phyloP scores from a whole-genome alignment of 2,888 invertebrate genomes.

The Phorcus lineatus region DNA sequence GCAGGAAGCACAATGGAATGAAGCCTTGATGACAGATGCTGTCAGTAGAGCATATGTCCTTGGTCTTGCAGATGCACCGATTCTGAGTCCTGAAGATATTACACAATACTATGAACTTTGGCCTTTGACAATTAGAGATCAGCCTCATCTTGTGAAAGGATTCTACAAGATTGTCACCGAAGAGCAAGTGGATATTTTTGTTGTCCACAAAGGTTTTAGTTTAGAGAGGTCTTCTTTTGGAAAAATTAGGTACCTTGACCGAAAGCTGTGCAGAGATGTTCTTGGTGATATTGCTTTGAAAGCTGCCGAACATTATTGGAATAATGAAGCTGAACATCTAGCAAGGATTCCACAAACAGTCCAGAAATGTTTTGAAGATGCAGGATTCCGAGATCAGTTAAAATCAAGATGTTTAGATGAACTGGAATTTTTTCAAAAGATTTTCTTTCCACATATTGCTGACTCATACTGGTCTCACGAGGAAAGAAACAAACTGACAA shows the following conservation, averaged over 20 bases:
- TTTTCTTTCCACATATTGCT: slow-evolving; percentile 51
- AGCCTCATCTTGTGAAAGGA: background rate
- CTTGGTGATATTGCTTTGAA: slow-evolving; percentile 33
- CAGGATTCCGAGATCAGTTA: slow-evolving; percentile 27
- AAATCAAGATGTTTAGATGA: slow-evolving; percentile 37
- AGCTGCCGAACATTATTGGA: slow-evolving; percentile 27
- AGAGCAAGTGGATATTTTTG: background rate
- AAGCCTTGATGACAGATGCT: slow-evolving; percentile 48
- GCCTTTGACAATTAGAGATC: slow-evolving; percentile 6
- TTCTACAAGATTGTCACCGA: background rate
- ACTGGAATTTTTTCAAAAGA: slow-evolving; percentile 44
- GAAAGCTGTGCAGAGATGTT: slow-evolving; percentile 2
- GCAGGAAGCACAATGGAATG: slow-evolving; percentile 53
- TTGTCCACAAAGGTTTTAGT: slow-evolving; percentile 15
- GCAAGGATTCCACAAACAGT: slow-evolving; percentile 28
- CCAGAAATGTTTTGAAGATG: slow-evolving; percentile 25
- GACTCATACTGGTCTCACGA: slow-evolving; percentile 18
- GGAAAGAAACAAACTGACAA: slow-evolving; percentile 45
- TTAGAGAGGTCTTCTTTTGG: slow-evolving; percentile 37
- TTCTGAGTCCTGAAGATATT: background rate
- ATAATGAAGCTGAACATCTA: background rate
- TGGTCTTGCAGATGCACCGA: slow-evolving; percentile 45
- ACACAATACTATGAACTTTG: slow-evolving; percentile 19
- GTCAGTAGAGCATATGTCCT: slow-evolving; percentile 48
- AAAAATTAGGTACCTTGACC: slow-evolving; percentile 46